Base-by-base conservation (phyloP, 2,797 vertebrate species). In the Gorsachius magnificus region DNA sequence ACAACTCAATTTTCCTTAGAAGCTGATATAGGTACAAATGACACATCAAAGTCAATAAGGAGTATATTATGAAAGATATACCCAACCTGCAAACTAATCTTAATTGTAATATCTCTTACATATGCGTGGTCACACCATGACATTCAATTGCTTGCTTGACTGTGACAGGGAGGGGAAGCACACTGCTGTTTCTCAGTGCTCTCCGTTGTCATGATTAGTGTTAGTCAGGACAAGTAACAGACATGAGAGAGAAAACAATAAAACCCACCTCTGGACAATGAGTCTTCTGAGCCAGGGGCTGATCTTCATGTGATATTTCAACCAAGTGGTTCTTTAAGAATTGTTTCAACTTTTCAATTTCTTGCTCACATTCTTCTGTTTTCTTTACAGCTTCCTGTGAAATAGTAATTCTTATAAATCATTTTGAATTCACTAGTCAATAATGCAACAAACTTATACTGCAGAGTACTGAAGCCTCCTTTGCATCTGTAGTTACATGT, bases 371-470 rank as follows among this genome's bases (percentile, higher is more conserved):
- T 92, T 98, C 97, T 83, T 96, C 95, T 28, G 89, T 95, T 89
- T 98, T 96, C 87, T 95, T 97, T 65, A 98, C 94, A 85, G 97
- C 94, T 36, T 97, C 90, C 98, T 98, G 81, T 53, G 85, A 96
- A 96, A 75, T 2, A 82, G 36, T 33, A 89, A 78, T 65, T 28
- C 68, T 57, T 33, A 61, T 87, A 87, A 93, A 75, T 58, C 17
- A 78, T 82, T 92, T 85, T 38, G 22, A 89, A 90, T 56, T 72
- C 29, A 87, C 13, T 19, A 68, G 71, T 43, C 70, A 83, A 35
- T 54, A 89, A 75, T 13, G 35, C n/a, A 89, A 35, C 7, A 20
- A 57, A 64, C 41, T 43, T 78, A 57, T 43, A 51, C 26, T 31
- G 66, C 56, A 45, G 31, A 90, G 48, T 29, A 51, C 51, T 35